These are phyloP conservation scores for Microcebus griseorufus DNA, from an alignment of 2,113 vertebrate species.

Conservation along the genomic window DNA sequence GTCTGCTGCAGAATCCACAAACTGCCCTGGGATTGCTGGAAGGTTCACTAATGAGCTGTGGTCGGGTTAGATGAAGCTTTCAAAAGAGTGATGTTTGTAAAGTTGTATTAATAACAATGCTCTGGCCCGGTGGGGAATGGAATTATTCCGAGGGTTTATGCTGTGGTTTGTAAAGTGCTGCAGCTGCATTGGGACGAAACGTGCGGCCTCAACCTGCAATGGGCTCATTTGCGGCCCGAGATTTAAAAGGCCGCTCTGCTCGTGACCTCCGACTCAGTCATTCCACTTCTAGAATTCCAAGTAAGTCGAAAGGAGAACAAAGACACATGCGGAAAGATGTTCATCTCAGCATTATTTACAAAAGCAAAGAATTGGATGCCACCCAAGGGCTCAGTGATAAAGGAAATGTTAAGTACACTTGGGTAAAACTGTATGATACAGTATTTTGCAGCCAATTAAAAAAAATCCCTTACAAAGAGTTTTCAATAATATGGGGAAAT, in stretches of 20 bases:
- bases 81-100: conserved; percentile 18
- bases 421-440: background rate
- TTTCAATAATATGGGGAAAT: background rate
- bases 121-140: fast-evolving
- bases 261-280: background rate
- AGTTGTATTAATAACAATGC: background rate
- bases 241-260: background rate
- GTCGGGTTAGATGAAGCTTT: conserved; percentile 12
- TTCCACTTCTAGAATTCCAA: background rate
- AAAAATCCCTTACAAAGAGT: background rate
- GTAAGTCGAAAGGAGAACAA: background rate
- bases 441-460: background rate
- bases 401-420: background rate
- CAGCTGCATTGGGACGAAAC: background rate
- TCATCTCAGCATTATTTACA: background rate
- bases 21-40: background rate
- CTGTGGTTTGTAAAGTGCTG: conserved; percentile 14
- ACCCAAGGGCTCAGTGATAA: background rate
- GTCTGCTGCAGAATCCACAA: background rate
- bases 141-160: background rate
- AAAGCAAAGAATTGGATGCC: background rate
- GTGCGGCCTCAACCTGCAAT: background rate
- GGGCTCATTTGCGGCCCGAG: background rate
- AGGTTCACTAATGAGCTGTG: conserved; percentile 28
- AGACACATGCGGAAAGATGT: background rate